Evolutionary conservation across 1,140 invertebrate species (phyloP), one percentile per base, ranked within the genome.

Genomic region (Drosophila paulistorum): DNA sequence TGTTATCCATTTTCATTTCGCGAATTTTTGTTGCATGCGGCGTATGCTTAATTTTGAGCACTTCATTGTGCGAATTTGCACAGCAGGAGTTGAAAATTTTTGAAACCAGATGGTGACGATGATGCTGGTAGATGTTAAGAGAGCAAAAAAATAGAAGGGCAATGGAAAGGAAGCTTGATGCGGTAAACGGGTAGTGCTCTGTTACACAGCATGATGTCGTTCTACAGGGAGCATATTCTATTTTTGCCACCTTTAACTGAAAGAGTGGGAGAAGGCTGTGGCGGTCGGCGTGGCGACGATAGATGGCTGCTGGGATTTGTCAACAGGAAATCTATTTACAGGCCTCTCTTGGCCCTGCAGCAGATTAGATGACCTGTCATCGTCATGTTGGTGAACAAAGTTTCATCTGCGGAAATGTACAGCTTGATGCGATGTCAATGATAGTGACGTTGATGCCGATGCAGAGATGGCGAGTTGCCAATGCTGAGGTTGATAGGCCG

Each of bases 321-420:
- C 45, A 51, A 51, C 45, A 51, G 58, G 58, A 60, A 60, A 37
- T 60, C 58, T 60, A 60, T 60, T 60, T 60, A 37, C 58, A 60
- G 58, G n/a, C 55, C 67, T 57, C 61, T 37, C 72, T 13, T 48
- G 62, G 74, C 65, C 59, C 73, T 65, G 75, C 74, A 77, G 63
- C 68, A 35, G 74, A 59, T 77, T 77, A 67, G 75, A 71, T 60
- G 68, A 68, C 75, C 62, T 78, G 75, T 78, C 75, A 78, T 51
- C 58, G 62, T 30, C 75, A 77, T 58, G 45, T 33, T 41, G 55
- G 37, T 26, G 39, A 48, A 82, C 75, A 65, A 70, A 70, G 74
- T 82, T 74, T 59, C 67, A 65, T 51, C 79, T 51, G 58, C 83
- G 84, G 83, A 77, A 83, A 87, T 77, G 77, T 87, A 70, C 26